phyloP scores from a whole-genome alignment of 2,113 vertebrate species.

The Eulemur macaco region DNA sequence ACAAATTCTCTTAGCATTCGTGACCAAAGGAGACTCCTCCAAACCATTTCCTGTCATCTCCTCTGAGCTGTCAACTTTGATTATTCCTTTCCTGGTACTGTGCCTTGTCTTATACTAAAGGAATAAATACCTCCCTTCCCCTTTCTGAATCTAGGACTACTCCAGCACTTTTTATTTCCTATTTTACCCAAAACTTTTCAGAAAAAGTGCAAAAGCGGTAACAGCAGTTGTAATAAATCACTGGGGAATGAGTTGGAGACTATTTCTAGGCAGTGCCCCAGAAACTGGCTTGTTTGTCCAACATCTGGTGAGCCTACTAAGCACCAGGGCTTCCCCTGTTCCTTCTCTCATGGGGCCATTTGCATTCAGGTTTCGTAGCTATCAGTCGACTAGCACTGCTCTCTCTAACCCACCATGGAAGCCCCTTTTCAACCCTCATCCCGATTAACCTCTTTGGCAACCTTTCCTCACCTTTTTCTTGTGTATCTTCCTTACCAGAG shows the following conservation, averaged over 20 bases:
- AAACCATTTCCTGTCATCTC: constrained; percentile 85
- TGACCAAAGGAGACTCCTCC: constrained; percentile 85
- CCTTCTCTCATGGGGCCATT: background rate
- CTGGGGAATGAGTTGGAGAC: background rate
- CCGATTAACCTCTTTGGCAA: background rate
- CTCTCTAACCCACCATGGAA: background rate
- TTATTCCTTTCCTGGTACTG: constrained; percentile 76
- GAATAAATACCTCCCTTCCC: constrained; percentile 68
- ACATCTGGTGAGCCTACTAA: background rate
- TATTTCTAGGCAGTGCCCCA: constrained; percentile 56
- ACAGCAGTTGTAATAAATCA: constrained; percentile 19
- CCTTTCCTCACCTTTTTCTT: background rate
- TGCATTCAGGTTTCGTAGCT: background rate
- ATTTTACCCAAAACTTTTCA: constrained; percentile 61
- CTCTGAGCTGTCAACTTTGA: constrained; percentile 84
- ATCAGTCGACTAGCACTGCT: background rate
- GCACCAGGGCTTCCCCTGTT: background rate
- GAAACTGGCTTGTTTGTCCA: constrained; percentile 23
- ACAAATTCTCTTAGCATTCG: constrained; percentile 77
- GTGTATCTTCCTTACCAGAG: background rate
- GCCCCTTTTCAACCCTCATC: background rate
- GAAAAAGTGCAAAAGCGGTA: constrained; percentile 29
- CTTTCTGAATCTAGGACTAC: constrained; percentile 72
- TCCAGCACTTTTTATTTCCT: constrained; percentile 50
- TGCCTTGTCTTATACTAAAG: constrained; percentile 77